Percentiles rank a stretch among this genome's conserved stretches.
Conservation (phyloP, 1,140 invertebrate species). For the Sitobion miscanthi region DNA sequence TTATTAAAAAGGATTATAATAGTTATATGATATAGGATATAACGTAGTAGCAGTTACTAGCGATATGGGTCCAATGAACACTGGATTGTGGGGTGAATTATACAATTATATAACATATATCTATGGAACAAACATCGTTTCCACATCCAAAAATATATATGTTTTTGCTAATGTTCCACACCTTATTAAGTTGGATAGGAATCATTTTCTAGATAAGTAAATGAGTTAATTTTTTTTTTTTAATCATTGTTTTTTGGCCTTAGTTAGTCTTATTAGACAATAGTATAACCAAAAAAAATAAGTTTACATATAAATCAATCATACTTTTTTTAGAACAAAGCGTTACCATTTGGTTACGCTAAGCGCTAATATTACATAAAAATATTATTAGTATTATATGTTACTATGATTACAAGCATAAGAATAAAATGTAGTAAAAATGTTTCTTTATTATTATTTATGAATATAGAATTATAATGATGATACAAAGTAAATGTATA, state of each 20-base stretch:
- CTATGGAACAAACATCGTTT: too few species aligned
- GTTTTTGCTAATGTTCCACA: too few species aligned
- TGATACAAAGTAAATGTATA: background rate
- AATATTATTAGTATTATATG: background rate
- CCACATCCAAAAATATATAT: too few species aligned
- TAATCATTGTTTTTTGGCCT: background rate
- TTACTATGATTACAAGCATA: background rate
- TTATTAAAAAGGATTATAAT: too few species aligned
- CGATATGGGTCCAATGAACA: too few species aligned
- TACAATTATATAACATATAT: too few species aligned
- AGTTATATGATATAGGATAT: too few species aligned
- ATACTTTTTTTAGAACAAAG: background rate
- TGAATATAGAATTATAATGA: background rate
- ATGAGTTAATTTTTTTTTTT: background rate
- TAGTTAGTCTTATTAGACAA: background rate
- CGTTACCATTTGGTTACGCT: constrained; percentile 3
- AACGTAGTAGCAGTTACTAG: too few species aligned
- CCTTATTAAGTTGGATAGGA: too few species aligned
- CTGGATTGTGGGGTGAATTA: too few species aligned
- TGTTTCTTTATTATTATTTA: background rate
- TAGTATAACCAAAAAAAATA: background rate
- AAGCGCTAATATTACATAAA: background rate
- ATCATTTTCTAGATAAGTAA: too few species aligned
- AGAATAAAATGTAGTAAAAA: background rate
- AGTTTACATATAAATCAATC: background rate